Evolutionary conservation across 2,888 invertebrate genomes (phyloP), one percentile per base, ranked within the genome.

Genomic region (Hyppa rectilinea): DNA sequence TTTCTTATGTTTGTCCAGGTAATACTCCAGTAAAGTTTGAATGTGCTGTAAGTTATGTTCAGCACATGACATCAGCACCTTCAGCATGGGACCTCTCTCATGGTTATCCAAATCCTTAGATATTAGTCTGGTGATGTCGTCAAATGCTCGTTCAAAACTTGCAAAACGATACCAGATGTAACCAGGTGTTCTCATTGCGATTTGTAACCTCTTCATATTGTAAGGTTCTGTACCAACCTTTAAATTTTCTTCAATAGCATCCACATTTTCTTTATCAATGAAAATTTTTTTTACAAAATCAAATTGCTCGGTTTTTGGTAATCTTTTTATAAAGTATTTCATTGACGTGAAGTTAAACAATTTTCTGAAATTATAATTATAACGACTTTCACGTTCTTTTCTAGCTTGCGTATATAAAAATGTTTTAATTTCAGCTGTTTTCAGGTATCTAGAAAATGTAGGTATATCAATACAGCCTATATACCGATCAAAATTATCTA

Each of bases 131-230:
- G 81, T 85, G 12, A 85, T 77, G 68, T 92, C 91, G 17, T 73
- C 61, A 78, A 93, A 91, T 17, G 94, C 93, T 4, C 76, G 80
- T 63, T 88, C 83, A 78, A 94, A 94, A 45, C 89, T 87, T 4
- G 92, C 91, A 79, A 89, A 92, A 47, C 81, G 83, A 73, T 93
- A 94, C 93, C 93, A 94, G 14, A 84, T 55, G 67, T 92, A 88
- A 64, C 79, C 71, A 40, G 82, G 75, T 45, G 66, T 72, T 64
- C 52, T 55, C 36, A 78, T 69, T 52, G 45, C 56, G n/a, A 68
- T 56, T 55, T 72, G 80, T 40, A 91, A 75, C 49, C 76, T 83
- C 47, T 75, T 87, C 75, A 88, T 82, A 40, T 78, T 60, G 45
- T 69, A 75, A 45, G 63, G 75, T 74, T 88, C 87, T 3, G 80